A percentile compares a stretch with the other conserved stretches of the same genome.
phyloP scores from a whole-genome alignment of 2,113 vertebrate genomes.

The Psophia crepitans region DNA sequence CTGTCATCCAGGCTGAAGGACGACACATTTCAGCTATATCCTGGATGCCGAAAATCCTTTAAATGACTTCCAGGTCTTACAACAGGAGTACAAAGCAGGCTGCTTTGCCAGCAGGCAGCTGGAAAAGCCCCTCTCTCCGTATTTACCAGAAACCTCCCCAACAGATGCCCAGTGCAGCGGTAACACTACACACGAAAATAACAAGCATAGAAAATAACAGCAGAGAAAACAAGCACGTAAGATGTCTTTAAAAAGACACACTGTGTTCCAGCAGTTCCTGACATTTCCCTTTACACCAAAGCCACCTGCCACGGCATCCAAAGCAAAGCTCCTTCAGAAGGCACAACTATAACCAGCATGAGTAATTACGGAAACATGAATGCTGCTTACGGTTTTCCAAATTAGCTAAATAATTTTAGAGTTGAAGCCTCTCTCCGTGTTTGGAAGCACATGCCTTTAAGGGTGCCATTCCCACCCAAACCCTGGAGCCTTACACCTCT shows the following conservation, averaged over 20 bases:
- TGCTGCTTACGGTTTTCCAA: background rate
- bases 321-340: background rate
- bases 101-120: background rate
- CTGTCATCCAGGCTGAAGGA: background rate
- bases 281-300: background rate
- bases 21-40: background rate
- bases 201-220: background rate
- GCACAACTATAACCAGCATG: fast-evolving
- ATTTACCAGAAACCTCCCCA: background rate
- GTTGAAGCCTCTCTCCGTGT: background rate
- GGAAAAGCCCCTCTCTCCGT: background rate
- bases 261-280: background rate
- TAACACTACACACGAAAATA: background rate
- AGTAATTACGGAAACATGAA: fast-evolving
- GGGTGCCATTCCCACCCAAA: background rate
- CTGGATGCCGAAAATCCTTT: background rate
- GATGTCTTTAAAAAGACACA: background rate
- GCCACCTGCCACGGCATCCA: background rate
- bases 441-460: fast-evolving
- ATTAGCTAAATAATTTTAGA: too few species aligned
- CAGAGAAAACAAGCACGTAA: background rate
- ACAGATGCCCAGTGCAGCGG: background rate
- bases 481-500: background rate
- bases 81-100: background rate
- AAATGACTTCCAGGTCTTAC: background rate